These are phyloP conservation scores for Callosobruchus maculatus DNA, from an alignment of 2,888 invertebrate genomes.

Conservation along the genomic window DNA sequence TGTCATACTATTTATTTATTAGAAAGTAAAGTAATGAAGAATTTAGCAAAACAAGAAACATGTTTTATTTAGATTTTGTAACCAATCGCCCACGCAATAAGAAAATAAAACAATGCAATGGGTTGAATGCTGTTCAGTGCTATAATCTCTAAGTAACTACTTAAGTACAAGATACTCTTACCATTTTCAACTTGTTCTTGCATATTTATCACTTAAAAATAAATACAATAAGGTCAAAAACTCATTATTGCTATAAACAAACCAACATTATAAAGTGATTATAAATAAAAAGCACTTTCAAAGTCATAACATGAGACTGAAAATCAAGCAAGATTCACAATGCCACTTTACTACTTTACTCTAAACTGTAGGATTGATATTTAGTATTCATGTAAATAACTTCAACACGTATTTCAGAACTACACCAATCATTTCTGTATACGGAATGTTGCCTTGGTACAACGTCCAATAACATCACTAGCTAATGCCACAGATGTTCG, in stretches of 20 bases:
- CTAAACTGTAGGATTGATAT: not conserved
- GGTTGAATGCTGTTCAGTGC: not conserved
- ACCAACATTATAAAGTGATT: not conserved
- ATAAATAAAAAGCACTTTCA: not conserved
- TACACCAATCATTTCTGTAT: not conserved
- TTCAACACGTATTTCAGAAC: not conserved
- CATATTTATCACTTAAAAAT: constrained; percentile 27
- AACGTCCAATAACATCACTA: not conserved
- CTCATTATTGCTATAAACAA: not conserved
- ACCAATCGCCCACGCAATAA: not conserved
- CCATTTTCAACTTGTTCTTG: constrained; percentile 38
- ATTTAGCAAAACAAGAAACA: not conserved
- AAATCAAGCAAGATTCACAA: not conserved
- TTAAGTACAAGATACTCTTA: constrained; percentile 21
- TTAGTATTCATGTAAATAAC: not conserved
- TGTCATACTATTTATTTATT: not conserved
- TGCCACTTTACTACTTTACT: not conserved
- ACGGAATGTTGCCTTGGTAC: too few species aligned
- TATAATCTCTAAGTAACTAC: not conserved
- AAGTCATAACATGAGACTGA: not conserved
- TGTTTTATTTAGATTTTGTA: constrained; percentile 1
- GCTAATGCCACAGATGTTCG: too few species aligned
- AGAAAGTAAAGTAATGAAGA: not conserved
- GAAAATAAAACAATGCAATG: not conserved
- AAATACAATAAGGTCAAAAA: not conserved